phyloP scores from a whole-genome alignment of 1,140 invertebrate genomes.

The Babylonia areolata region DNA sequence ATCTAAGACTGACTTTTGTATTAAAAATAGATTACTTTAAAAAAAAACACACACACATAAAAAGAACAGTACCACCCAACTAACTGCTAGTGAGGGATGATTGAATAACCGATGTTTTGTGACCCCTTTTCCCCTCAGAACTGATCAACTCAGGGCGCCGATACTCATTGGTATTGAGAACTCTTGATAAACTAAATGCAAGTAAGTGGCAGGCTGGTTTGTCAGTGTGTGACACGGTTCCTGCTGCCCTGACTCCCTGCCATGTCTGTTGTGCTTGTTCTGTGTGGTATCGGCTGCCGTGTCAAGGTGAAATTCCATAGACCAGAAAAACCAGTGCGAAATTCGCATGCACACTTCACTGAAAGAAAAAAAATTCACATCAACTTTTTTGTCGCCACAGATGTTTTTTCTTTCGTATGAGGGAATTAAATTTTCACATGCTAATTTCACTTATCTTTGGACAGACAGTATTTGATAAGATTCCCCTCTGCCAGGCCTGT shows the following conservation, averaged over 20 bases:
- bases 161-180: neutral
- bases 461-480: too few relatives aligned
- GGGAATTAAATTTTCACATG: too few relatives aligned
- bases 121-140: constrained; percentile 16
- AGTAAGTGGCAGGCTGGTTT: constrained; percentile 18
- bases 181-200: constrained; percentile 37
- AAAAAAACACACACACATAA: too few relatives aligned
- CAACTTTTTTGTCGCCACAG: too few relatives aligned
- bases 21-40: neutral
- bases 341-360: too few relatives aligned
- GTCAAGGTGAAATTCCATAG: too few relatives aligned
- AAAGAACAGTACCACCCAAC: too few relatives aligned
- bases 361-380: too few relatives aligned
- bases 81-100: neutral
- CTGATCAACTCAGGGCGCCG: constrained; percentile 10
- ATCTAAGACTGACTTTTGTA: neutral
- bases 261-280: neutral
- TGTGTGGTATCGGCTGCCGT: neutral
- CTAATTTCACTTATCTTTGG: too few relatives aligned
- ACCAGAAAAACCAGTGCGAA: too few relatives aligned
- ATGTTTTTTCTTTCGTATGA: too few relatives aligned
- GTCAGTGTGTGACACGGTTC: neutral
- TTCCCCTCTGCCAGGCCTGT: too few relatives aligned
- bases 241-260: constrained; percentile 4
- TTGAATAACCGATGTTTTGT: neutral